phyloP scores from a whole-genome alignment of 2,797 vertebrate genomes.

The Tachyglossus aculeatus region DNA sequence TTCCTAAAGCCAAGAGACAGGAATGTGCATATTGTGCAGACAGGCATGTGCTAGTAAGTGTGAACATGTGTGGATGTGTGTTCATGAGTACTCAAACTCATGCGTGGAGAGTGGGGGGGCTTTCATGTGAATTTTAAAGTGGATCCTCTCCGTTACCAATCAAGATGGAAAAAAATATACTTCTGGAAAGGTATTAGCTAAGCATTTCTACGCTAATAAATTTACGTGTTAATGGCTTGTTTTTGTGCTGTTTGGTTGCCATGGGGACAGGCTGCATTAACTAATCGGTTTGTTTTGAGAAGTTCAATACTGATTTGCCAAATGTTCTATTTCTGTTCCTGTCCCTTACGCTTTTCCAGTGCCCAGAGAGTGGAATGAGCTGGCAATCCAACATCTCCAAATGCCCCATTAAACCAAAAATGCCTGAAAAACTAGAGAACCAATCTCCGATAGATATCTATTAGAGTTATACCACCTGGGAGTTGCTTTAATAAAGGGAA shows the following conservation, averaged over 20 bases:
- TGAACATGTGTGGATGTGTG: accelerated
- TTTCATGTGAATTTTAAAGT: conserved; percentile 38
- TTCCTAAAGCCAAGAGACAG: too few relatives aligned
- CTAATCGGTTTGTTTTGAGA: conserved; percentile 62
- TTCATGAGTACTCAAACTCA: accelerated
- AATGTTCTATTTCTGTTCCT: conserved; percentile 27
- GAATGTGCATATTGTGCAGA: too few relatives aligned
- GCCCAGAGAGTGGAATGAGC: not conserved
- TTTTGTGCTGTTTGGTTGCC: conserved; percentile 64
- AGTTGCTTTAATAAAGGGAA: not conserved
- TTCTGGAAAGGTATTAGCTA: conserved; percentile 21
- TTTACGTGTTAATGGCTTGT: conserved; percentile 51
- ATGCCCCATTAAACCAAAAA: accelerated
- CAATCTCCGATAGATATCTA: accelerated
- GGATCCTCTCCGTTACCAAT: not conserved
- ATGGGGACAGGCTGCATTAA: conserved; percentile 49
- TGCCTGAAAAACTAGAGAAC: accelerated
- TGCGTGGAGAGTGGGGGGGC: not conserved
- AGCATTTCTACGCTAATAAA: conserved; percentile 39
- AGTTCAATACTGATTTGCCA: conserved; percentile 40
- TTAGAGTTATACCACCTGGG: accelerated
- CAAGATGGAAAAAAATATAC: conserved; percentile 23
- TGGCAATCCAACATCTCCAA: not conserved
- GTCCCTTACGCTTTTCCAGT: not conserved
- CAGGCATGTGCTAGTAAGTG: too few relatives aligned